phyloP scores from a whole-genome alignment of 1,140 invertebrate genomes.

The Sarcophaga bullata region DNA sequence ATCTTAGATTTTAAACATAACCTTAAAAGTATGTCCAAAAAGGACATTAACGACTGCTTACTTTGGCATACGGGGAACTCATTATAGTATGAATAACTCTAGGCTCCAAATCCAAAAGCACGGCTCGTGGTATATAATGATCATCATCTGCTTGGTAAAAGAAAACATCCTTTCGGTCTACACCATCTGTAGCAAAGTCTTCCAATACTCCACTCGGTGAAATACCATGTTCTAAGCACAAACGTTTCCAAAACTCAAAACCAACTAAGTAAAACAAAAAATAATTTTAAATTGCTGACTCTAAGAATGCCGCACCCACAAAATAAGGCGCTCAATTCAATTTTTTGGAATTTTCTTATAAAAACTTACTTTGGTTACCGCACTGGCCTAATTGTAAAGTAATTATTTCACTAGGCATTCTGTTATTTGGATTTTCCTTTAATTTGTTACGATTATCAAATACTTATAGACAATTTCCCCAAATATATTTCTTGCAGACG shows the following conservation, averaged over 20 bases:
- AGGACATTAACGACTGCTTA: conserved; percentile 55
- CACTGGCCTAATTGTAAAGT: conserved; percentile 98
- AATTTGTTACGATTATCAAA: conserved; percentile 16
- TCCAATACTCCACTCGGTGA: conserved; percentile 95
- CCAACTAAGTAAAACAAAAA: conserved; percentile 77
- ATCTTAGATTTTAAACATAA: background rate
- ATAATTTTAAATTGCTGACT: conserved; percentile 7
- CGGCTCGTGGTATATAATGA: conserved; percentile 97
- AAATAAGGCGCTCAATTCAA: conserved; percentile 3
- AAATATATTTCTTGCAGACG: background rate
- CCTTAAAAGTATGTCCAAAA: background rate
- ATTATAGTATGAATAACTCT: conserved; percentile 97
- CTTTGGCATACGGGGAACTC: conserved; percentile 95
- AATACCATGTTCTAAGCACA: conserved; percentile 98
- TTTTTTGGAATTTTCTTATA: background rate
- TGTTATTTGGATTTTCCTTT: conserved; percentile 4
- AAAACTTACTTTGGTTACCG: conserved; percentile 94
- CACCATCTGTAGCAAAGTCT: conserved; percentile 92
- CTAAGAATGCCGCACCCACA: background rate
- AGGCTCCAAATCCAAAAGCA: conserved; percentile 96
- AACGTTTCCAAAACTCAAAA: conserved; percentile 99
- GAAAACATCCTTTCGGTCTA: conserved; percentile 97
- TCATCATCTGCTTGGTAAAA: conserved; percentile 99
- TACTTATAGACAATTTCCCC: background rate
- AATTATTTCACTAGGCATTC: conserved; percentile 98